phyloP scores from a whole-genome alignment of 1,140 invertebrate genomes.

The Arion vulgaris region DNA sequence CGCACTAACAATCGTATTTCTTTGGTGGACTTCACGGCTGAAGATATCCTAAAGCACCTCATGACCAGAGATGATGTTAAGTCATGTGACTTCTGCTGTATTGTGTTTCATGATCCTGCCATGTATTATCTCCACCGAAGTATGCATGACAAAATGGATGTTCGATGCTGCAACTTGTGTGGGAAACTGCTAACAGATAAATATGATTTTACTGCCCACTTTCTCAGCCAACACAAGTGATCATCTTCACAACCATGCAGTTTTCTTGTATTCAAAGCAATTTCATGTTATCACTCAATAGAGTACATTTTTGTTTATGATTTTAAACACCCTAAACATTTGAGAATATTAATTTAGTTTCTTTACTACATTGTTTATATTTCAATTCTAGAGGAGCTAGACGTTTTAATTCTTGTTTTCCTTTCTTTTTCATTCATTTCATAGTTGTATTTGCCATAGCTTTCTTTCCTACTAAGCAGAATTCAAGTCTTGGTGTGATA shows the following conservation, averaged over 20 bases:
- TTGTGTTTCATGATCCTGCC: constrained; percentile 60
- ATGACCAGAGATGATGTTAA: constrained; percentile 59
- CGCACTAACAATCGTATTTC: constrained; percentile 51
- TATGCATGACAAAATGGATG: constrained; percentile 64
- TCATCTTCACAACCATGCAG: neutral
- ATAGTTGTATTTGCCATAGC: too few species aligned
- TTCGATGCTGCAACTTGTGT: constrained; percentile 60
- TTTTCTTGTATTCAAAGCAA: neutral
- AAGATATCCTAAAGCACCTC: constrained; percentile 55
- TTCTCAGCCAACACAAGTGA: constrained; percentile 58
- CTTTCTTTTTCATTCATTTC: too few species aligned
- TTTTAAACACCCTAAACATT: too few species aligned
- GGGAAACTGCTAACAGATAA: constrained; percentile 58
- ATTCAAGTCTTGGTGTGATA: too few species aligned
- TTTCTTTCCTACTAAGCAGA: too few species aligned
- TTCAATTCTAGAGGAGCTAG: too few species aligned
- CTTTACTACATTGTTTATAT: too few species aligned
- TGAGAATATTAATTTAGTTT: too few species aligned
- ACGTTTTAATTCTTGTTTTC: too few species aligned
- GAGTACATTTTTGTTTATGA: neutral
- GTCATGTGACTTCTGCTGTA: constrained; percentile 59
- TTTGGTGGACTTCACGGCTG: constrained; percentile 54
- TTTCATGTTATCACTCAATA: neutral
- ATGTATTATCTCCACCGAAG: constrained; percentile 62
- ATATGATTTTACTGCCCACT: constrained; percentile 61